Evolutionary conservation across 2,888 invertebrate species (phyloP).

Genomic region (Alsophila aescularia): DNA sequence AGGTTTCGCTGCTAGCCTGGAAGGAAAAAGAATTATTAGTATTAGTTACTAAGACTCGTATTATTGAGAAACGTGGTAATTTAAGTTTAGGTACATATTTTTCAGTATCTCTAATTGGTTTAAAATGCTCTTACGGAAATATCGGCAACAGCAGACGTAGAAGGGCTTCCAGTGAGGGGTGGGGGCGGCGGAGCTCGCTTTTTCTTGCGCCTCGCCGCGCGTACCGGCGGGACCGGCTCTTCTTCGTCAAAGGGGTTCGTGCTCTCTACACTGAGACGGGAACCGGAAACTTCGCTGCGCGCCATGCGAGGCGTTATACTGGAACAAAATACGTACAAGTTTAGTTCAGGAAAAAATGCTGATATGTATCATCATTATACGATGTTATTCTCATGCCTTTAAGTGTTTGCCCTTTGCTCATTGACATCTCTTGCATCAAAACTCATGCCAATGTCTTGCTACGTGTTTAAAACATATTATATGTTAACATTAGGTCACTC

Average conservation of each 20-base stretch:
- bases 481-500: conserved; percentile 9
- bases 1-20: conserved; percentile 62
- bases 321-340: conserved; percentile 24
- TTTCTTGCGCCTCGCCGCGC: conserved; percentile 85
- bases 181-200: conserved; percentile 85
- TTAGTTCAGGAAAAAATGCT: too few species aligned
- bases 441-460: too few species aligned
- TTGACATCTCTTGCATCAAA: too few species aligned
- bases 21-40: conserved; percentile 36
- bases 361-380: too few species aligned
- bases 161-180: conserved; percentile 14
- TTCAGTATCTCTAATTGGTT: background rate
- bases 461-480: background rate
- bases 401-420: too few species aligned
- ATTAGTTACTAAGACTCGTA: too few species aligned
- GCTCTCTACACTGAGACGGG: conserved; percentile 83
- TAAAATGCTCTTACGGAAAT: conserved; percentile 50
- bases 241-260: conserved; percentile 86
- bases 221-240: conserved; percentile 75
- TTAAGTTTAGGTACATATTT: background rate
- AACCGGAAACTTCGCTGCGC: conserved; percentile 80
- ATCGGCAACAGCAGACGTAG: conserved; percentile 45
- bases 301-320: conserved; percentile 75
- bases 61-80: too few species aligned
- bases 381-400: too few species aligned